Base-by-base conservation (phyloP, 2,113 vertebrate species). In the Pelecanus crispus region DNA sequence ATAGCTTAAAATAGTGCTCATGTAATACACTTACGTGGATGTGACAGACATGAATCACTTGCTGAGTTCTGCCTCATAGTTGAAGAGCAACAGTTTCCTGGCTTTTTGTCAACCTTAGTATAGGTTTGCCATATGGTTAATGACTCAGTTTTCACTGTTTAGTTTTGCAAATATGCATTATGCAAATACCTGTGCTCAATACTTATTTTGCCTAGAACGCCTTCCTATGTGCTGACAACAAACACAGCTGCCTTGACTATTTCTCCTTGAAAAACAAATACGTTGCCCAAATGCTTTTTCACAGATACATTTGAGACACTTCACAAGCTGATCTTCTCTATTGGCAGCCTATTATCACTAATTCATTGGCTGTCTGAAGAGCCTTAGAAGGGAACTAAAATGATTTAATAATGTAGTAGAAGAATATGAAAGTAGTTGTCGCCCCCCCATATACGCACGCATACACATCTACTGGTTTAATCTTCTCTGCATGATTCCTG, bases 171-270 rank as follows among this genome's bases (percentile, higher is more conserved):
- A 67, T 79, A 45, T 2, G 7, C 0, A 0, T 90, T 89, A 89
- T 92, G 81, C 86, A 96, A 94, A 95, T 94, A 96, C 74, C 67
- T 92, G 79, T 72, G 44, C 74, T 94, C 61, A 53, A 4, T 80
- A 58, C 47, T 58, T 75, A 22, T 0, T 79, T 93, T 82, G 62
- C 61, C 34, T 94, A 50, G 47, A 87, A 15, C 1, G 2, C 45
- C 29, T 34, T 90, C 72, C n/a, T 68, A 2, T 45, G 15, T 77
- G 53, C 62, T 82, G 68, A 52, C 45, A 91, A 32, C 59, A 83
- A 63, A 84, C 78, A 77, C 66, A 92, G 84, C 74, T 95, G 71
- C 59, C 25, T 59, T 80, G 65, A 68, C n/a, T 82, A 9, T 44
- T 72, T 81, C 75, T 66, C 26, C 47, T 66, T 66, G 65, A 34